Base-by-base conservation (phyloP, 2,113 vertebrate species). In the Oreochromis spilurus region DNA sequence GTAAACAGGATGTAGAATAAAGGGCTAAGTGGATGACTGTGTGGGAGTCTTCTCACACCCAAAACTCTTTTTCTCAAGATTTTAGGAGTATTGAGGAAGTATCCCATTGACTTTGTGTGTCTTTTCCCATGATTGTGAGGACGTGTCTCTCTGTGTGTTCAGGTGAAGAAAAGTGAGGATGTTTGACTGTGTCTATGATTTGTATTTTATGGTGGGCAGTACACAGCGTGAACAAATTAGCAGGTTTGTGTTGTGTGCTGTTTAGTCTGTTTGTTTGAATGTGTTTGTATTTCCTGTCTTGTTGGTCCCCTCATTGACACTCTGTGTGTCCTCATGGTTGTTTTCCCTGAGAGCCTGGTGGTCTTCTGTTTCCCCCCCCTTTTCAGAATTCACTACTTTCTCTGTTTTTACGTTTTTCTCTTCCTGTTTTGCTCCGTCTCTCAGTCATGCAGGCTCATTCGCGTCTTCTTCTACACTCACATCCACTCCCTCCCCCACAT, bases 401-500 rank as follows among this genome's bases (percentile, higher is more conserved):
- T 81, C 75, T 38, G 34, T 79, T 55, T 24, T 34, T 65, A 34
- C 34, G 17, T 65, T 43, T 81, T 77, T 85, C 80, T 83, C 84
- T 90, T 93, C 86, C 89, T 90, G 85, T 89, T 75, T 88, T 77
- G 75, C 85, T 86, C 60, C 50, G 38, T 87, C 70, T 43, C 81
- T 43, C 84, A 36, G 62, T 89, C 86, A 70, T 81, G 81, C 81
- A 86, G 89, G n/a, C 92, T 87, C 87, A 89, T 93, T 91, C 89
- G 86, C 87, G 65, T 91, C 84, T 88, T 88, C 83, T 72, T 91
- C 86, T 88, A 83, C 82, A 26, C 88, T 88, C 81, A 53, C 83
- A 84, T 86, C 89, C 92, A 88, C 43, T 82, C 91, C 93, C 92
- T 90, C 93, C 94, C 94, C 94, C 93, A 91, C 91, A 79, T 62